phyloP scores from a whole-genome alignment of 2,888 invertebrate species.

The Trachelus troglodyta region DNA sequence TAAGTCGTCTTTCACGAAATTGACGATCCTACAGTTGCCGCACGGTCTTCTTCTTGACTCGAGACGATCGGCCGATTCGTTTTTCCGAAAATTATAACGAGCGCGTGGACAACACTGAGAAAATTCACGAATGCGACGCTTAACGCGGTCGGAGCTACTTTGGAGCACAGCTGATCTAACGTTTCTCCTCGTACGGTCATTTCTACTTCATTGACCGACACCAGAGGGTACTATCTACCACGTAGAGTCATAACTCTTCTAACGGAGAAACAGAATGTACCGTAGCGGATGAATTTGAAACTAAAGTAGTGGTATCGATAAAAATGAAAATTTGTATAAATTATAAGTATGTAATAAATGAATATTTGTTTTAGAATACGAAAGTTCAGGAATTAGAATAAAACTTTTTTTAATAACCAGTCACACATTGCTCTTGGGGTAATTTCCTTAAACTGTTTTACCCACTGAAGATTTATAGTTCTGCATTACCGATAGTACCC shows the following conservation, averaged over 20 bases:
- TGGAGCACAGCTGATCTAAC: constrained; percentile 23
- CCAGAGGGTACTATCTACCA: neutral
- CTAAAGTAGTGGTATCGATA: too few relatives aligned
- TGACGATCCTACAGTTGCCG: neutral
- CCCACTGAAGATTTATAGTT: too few relatives aligned
- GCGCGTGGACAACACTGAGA: neutral
- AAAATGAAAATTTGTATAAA: too few relatives aligned
- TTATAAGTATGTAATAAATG: too few relatives aligned
- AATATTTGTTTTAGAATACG: too few relatives aligned
- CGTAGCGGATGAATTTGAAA: too few relatives aligned
- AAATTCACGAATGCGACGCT: constrained; percentile 13
- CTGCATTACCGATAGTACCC: too few relatives aligned
- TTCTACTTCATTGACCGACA: neutral
- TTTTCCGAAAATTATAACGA: neutral
- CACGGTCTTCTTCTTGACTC: neutral
- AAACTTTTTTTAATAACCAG: too few relatives aligned
- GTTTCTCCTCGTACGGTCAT: constrained; percentile 12
- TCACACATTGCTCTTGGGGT: too few relatives aligned
- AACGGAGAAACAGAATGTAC: too few relatives aligned
- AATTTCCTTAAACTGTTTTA: too few relatives aligned
- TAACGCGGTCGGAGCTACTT: constrained; percentile 19
- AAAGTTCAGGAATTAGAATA: too few relatives aligned
- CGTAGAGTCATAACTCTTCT: neutral
- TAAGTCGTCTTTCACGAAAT: constrained; percentile 3
- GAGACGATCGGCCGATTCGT: neutral